These are phyloP conservation scores for Pelmatolapia mariae DNA, from an alignment of 2,113 vertebrate genomes.

Conservation along the genomic window DNA sequence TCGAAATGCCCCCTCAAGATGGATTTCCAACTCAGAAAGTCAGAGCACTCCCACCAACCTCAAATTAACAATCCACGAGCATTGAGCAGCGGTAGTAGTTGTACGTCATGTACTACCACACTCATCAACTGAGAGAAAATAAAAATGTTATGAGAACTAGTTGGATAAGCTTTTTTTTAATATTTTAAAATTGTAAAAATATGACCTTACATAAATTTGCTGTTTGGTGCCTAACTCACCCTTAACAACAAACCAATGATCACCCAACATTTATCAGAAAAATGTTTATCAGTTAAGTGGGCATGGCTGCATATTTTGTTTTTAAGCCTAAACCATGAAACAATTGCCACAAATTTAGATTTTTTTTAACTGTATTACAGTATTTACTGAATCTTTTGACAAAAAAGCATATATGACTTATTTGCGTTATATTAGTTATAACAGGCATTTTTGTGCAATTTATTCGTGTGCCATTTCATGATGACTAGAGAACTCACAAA, in stretches of 20 bases:
- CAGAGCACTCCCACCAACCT: neutral
- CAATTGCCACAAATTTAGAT: neutral
- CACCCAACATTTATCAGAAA: accelerated
- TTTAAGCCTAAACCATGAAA: neutral
- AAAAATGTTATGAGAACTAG: neutral
- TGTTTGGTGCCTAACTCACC: too few relatives aligned
- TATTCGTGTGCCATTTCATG: neutral
- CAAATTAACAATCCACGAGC: neutral
- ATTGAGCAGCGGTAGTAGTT: neutral
- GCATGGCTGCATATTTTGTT: neutral
- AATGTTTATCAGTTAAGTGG: neutral
- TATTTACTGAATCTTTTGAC: neutral
- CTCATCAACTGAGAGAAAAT: neutral
- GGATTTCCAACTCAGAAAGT: neutral
- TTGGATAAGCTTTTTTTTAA: neutral
- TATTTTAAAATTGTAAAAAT: neutral
- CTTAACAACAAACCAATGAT: neutral
- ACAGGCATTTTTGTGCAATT: neutral
- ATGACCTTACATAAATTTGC: neutral
- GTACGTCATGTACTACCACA: neutral
- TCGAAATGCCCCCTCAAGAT: neutral
- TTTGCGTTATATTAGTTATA: neutral
- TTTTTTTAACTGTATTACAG: neutral
- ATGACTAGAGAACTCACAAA: neutral
- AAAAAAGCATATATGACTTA: neutral